These are phyloP conservation scores for Artibeus lituratus DNA, from an alignment of 2,797 vertebrate genomes.

Conservation along the genomic window DNA sequence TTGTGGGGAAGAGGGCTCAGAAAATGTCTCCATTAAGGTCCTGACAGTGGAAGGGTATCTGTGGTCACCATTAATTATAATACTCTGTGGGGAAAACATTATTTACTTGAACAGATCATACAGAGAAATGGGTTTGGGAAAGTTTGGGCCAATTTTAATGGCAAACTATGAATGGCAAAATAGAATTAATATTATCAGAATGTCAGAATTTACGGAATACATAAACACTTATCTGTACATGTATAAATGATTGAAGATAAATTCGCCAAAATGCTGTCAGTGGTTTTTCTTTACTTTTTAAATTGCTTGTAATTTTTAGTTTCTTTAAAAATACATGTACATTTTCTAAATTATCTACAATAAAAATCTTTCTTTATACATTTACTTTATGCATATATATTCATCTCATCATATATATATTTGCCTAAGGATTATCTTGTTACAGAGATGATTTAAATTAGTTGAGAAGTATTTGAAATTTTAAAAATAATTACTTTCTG, in stretches of 20 bases:
- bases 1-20: background rate
- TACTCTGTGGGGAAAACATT: background rate
- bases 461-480: background rate
- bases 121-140: background rate
- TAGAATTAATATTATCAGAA: background rate
- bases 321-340: background rate
- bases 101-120: background rate
- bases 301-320: background rate
- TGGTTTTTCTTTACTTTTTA: background rate
- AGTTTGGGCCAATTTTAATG: background rate
- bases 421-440: background rate
- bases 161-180: background rate
- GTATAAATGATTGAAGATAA: background rate
- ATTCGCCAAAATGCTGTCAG: background rate
- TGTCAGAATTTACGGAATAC: background rate
- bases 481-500: background rate
- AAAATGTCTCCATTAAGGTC: background rate
- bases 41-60: background rate
- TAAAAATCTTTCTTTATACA: background rate
- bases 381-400: background rate
- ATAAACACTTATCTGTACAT: background rate
- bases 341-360: background rate
- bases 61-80: background rate
- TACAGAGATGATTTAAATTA: background rate
- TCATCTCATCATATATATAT: background rate